These are phyloP conservation scores for Harlomillsia oculata DNA, from an alignment of 1,140 invertebrate genomes.

Conservation along the genomic window DNA sequence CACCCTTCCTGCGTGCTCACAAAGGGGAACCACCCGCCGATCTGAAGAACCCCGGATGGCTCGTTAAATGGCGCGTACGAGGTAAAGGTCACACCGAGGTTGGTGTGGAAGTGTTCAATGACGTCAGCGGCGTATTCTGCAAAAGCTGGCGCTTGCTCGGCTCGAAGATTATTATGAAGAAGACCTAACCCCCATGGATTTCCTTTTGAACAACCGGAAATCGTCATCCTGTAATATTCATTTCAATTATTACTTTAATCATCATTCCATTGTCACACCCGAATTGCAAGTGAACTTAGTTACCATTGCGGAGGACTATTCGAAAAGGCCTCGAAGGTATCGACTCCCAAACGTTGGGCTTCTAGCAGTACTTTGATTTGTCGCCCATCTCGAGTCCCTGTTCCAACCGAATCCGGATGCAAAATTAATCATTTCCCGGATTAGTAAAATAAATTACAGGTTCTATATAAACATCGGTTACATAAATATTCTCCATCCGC, in stretches of 20 bases:
- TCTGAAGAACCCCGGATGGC: slow-evolving; percentile 7
- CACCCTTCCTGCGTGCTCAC: slow-evolving; percentile 28
- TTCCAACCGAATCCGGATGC: background rate
- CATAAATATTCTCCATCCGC: slow-evolving; percentile 18
- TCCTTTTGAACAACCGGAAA: slow-evolving; percentile 29
- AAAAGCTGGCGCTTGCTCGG: slow-evolving; percentile 17
- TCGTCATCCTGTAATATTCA: slow-evolving; percentile 23
- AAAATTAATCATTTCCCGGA: background rate
- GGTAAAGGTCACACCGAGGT: slow-evolving; percentile 21
- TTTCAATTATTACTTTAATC: background rate
- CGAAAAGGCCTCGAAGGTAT: slow-evolving; percentile 32
- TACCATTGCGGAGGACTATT: slow-evolving; percentile 32
- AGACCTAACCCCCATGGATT: slow-evolving; percentile 20
- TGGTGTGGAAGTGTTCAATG: slow-evolving; percentile 21
- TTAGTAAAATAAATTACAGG: background rate
- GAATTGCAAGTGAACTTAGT: background rate
- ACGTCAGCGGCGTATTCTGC: slow-evolving; percentile 30
- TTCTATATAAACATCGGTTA: slow-evolving; percentile 8
- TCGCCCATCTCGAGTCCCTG: slow-evolving; percentile 24
- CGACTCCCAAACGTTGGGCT: slow-evolving; percentile 18
- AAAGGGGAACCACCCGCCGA: slow-evolving; percentile 20
- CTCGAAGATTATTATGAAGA: slow-evolving; percentile 25
- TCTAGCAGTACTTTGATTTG: slow-evolving; percentile 13
- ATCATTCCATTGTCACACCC: background rate
- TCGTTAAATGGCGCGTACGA: slow-evolving; percentile 30